Conservation (phyloP, 2,888 invertebrate species). For the Brachylomia viminalis region DNA sequence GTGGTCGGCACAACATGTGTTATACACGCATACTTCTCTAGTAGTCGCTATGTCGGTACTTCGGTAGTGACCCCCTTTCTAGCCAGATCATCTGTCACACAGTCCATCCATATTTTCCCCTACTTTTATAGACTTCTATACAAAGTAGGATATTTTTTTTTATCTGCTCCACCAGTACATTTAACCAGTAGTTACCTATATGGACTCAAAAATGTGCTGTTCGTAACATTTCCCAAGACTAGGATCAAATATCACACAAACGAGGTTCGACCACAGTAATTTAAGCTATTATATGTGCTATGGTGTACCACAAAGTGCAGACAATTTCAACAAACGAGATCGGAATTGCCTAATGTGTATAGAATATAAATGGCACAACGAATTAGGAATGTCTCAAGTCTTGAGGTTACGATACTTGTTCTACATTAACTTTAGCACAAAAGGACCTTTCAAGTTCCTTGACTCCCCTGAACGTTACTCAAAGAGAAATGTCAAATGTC, state of each 20-base stretch:
- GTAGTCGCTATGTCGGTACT: too few species aligned
- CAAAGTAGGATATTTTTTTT: background rate
- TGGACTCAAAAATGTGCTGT: background rate
- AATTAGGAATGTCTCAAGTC: background rate
- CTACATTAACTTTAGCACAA: background rate
- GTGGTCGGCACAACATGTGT: too few species aligned
- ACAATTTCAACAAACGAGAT: background rate
- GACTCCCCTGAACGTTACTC: background rate
- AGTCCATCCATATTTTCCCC: too few species aligned
- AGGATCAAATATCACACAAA: background rate
- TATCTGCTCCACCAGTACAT: background rate
- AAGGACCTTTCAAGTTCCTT: background rate
- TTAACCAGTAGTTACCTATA: background rate
- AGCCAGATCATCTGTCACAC: too few species aligned
- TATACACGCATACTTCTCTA: too few species aligned
- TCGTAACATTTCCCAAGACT: background rate
- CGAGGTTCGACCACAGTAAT: conserved; percentile 2
- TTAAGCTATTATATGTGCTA: background rate
- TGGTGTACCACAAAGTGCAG: conserved; percentile 16
- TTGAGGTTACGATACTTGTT: background rate
- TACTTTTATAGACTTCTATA: background rate
- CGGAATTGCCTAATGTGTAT: background rate
- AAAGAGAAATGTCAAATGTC: background rate
- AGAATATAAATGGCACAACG: background rate
- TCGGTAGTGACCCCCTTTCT: too few species aligned